phyloP scores from a whole-genome alignment of 2,797 vertebrate species.

The Cercopithecus mitis region DNA sequence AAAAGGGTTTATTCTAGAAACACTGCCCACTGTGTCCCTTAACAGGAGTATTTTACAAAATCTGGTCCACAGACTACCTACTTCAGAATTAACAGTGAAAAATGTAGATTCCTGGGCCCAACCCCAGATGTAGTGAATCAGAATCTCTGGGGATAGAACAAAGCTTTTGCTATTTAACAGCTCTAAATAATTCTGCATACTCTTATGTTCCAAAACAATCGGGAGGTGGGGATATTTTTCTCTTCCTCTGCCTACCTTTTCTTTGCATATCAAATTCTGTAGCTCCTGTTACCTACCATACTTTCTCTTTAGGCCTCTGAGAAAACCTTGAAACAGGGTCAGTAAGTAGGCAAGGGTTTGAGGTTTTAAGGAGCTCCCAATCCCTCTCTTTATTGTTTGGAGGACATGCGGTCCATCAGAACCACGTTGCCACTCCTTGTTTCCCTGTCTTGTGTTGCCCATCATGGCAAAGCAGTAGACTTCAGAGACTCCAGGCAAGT shows the following conservation, averaged over 20 bases:
- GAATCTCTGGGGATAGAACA: not conserved
- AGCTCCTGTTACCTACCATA: not conserved
- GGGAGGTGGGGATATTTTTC: not conserved
- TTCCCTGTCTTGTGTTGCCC: not conserved
- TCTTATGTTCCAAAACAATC: not conserved
- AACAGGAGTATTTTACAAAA: not conserved
- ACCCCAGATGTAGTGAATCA: not conserved
- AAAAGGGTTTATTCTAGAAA: not conserved
- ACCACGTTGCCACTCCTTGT: not conserved
- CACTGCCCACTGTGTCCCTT: not conserved
- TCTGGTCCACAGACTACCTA: not conserved
- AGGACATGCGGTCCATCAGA: not conserved
- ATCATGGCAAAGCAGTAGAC: not conserved
- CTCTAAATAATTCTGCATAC: not conserved
- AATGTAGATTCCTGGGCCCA: not conserved
- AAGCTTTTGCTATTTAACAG: not conserved
- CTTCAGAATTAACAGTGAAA: conserved; percentile 4
- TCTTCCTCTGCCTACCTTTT: not conserved
- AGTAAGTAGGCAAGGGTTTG: not conserved
- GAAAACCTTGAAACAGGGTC: not conserved
- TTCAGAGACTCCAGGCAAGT: not conserved
- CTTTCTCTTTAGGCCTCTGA: not conserved
- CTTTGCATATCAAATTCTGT: not conserved
- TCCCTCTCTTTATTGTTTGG: not conserved
- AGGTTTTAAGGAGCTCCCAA: not conserved